phyloP scores from a whole-genome alignment of 2,797 vertebrate species.

The Artibeus jamaicensis region DNA sequence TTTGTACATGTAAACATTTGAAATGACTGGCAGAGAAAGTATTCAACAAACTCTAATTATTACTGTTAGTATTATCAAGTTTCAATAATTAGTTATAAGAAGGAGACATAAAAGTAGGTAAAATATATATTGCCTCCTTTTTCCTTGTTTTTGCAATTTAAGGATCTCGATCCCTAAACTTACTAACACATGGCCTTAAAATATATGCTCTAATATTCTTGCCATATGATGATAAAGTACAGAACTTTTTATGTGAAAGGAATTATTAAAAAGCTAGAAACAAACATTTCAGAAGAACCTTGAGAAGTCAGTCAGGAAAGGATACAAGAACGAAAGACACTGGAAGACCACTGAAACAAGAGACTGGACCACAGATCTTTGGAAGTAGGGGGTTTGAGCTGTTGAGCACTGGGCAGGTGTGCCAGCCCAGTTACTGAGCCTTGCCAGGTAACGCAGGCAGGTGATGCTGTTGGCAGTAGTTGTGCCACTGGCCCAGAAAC shows the following conservation, averaged over 20 bases:
- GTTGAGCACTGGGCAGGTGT: rapidly evolving
- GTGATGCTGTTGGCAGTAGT: not conserved
- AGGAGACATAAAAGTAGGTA: not conserved
- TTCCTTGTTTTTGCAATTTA: not conserved
- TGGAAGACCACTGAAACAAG: not conserved
- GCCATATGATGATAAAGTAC: not conserved
- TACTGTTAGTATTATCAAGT: not conserved
- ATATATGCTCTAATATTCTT: not conserved
- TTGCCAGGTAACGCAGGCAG: not conserved
- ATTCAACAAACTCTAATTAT: not conserved
- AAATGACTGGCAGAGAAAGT: not conserved
- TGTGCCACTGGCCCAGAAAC: not conserved
- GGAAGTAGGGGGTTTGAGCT: not conserved
- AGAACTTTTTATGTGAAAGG: not conserved
- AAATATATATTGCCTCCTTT: not conserved
- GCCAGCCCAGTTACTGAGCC: not conserved
- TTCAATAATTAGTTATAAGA: not conserved
- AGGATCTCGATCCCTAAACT: not conserved
- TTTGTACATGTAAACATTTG: not conserved
- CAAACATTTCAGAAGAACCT: not conserved
- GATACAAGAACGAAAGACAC: not conserved
- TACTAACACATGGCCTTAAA: not conserved
- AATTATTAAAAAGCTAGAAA: not conserved
- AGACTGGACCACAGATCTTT: not conserved
- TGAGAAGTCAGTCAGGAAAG: not conserved